Evolutionary conservation across 2,113 vertebrate species (phyloP), one percentile per base, ranked within the genome.

Genomic region (Rhabdomys dilectus): DNA sequence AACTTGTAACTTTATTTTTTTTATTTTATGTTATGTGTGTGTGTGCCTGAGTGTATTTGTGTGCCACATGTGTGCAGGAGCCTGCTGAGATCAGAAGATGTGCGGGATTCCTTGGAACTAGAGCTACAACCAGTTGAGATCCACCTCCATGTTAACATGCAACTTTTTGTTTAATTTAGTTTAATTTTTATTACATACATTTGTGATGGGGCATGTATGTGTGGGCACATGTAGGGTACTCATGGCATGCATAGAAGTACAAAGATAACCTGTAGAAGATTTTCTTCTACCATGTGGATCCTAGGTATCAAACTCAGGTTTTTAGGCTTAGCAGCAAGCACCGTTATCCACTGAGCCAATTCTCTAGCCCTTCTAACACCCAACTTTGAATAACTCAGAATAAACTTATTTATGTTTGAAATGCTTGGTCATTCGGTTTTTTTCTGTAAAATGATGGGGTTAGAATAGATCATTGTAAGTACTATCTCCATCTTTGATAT

Each of bases 381-480:
- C 16, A 70, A 76, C 2, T 89, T 84, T 85, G 90, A 75, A 19
- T 93, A 94, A 70, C 45, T 94, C 42, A 87, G 42, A 48, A 45
- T 66, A 95, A 58, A 36, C 16, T 94, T 81, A 90, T 58, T 92
- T 94, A 56, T 82, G 76, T 68, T 70, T 68, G 58, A 86, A 66
- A 42, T 21, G 73, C 64, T 53, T 19, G 24, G 29, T 39, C 24
- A 15, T 0, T 42, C 24, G 77, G 91, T 92, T 62, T 51, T 70
- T 48, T 56, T 94, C 45, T 84, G 19, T 82, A 90, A 92, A 85
- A 62, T 70, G 39, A 51, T 45, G 8, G 26, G 8, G 0, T 84
- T 89, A 8, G 39, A 91, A 72, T 88, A 70, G 42, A 91, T 94
- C 90, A 84, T 94, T 87, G 77, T 91, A 66, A 85, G 1, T 94